phyloP scores from a whole-genome alignment of 2,797 vertebrate species.

The Masticophis lateralis region DNA sequence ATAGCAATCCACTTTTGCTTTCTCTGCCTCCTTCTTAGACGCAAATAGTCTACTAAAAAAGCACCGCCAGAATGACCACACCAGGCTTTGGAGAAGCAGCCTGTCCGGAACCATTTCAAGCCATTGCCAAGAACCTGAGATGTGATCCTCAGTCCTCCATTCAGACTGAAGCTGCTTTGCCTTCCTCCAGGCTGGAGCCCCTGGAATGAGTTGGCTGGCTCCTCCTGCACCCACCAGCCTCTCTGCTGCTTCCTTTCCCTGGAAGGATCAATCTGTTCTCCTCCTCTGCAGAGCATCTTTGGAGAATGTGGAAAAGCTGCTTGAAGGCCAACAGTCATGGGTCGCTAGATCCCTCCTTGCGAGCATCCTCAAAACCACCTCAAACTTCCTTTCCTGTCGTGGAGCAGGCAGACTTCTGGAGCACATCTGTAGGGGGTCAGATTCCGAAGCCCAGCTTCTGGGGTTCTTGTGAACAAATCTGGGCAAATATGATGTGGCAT shows the following conservation, averaged over 20 bases:
- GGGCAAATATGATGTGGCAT: neutral
- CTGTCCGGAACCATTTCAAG: neutral
- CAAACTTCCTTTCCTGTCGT: neutral
- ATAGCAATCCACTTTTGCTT: neutral
- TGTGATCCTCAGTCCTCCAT: neutral
- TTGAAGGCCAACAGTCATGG: neutral
- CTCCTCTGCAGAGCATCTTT: neutral
- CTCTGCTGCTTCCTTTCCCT: neutral
- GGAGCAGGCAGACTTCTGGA: neutral
- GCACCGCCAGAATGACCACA: neutral
- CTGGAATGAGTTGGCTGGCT: neutral
- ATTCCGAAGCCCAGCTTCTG: neutral
- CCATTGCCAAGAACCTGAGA: neutral
- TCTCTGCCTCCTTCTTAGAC: neutral
- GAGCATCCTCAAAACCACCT: neutral
- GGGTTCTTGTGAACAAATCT: neutral
- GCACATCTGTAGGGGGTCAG: neutral
- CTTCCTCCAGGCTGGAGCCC: neutral
- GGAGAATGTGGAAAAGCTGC: neutral
- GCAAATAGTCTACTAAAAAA: neutral
- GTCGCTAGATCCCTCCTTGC: neutral
- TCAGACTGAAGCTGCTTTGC: neutral
- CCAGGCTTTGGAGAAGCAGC: neutral
- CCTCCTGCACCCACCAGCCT: neutral
- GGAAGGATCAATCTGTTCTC: neutral